phyloP scores from a whole-genome alignment of 2,797 vertebrate genomes.

The Arremon aurantiirostris region DNA sequence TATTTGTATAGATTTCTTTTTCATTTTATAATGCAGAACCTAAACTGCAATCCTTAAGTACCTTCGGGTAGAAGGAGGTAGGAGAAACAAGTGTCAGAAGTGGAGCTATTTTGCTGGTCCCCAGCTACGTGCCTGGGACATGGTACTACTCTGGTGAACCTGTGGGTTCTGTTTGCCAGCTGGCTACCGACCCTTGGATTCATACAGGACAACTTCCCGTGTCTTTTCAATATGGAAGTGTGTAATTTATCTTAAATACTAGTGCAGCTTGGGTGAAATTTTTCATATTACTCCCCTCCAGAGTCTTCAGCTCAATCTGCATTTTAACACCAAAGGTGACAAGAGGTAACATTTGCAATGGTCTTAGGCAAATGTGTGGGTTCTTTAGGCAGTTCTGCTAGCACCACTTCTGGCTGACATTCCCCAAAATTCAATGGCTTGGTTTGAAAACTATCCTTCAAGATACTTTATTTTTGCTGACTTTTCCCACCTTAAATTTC shows the following conservation, averaged over 20 bases:
- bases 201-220: not conserved
- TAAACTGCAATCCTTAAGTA: not conserved
- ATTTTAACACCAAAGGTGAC: not conserved
- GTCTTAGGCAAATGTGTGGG: not conserved
- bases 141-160: not conserved
- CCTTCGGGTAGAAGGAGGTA: not conserved
- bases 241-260: not conserved
- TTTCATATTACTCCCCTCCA: not conserved
- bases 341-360: not conserved
- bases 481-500: not conserved
- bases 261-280: not conserved
- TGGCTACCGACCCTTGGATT: not conserved
- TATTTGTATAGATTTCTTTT: not conserved
- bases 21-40: not conserved
- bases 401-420: not conserved
- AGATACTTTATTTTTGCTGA: not conserved
- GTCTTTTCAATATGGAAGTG: not conserved
- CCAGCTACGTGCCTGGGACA: rapidly evolving
- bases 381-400: not conserved
- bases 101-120: not conserved
- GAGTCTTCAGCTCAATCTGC: not conserved
- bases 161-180: not conserved
- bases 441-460: not conserved
- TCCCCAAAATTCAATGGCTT: not conserved
- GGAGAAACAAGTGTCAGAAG: not conserved